Base-by-base conservation (phyloP, 2,888 invertebrate genomes). In the Willowsia nigromaculata region DNA sequence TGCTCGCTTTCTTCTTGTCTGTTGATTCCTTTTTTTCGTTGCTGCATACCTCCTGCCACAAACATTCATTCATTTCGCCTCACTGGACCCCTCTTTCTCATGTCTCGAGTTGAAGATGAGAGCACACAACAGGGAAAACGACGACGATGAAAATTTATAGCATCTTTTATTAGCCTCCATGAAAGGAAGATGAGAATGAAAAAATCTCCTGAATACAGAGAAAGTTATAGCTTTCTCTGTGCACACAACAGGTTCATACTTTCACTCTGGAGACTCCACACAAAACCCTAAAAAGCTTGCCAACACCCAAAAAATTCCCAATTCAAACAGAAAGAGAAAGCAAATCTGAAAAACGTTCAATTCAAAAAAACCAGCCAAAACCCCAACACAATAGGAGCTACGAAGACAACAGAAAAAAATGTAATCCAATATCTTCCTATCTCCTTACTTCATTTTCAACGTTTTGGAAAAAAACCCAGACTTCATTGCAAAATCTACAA, bases 61-160 rank as follows among this genome's bases (percentile, higher is more conserved):
- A 68, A 18, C 33, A 68, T 68, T 59, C 59, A 59, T 59, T 59
- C 59, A 59, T 22, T 68, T 33, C 68, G 18, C 68, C 15, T 18
- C 18, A 68, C 33, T 37, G 76, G 43, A 47, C 76, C 22, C 11
- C n/a, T n/a, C n/a, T n/a, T n/a, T n/a, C n/a, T n/a, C n/a, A n/a
- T n/a, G n/a, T n/a, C n/a, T n/a, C n/a, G n/a, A n/a, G n/a, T n/a
- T n/a, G n/a, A n/a, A n/a, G n/a, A n/a, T n/a, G n/a, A n/a, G 22
- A 47, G 47, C 22, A 50, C 15, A 27, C 50, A 50, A n/a, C 11
- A n/a, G n/a, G 33, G 50, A 37, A 80, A 59, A 56, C 37, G 53
- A 80, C 56, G 56, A 78, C 85, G 85, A 85, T 85, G 85, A 78
- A 85, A 85, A 85, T 85, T 85, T 85, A 85, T 85, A 62, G 85